Evolutionary conservation across 2,888 invertebrate species (phyloP).

Genomic region (Pristionchus fissidentatus): DNA sequence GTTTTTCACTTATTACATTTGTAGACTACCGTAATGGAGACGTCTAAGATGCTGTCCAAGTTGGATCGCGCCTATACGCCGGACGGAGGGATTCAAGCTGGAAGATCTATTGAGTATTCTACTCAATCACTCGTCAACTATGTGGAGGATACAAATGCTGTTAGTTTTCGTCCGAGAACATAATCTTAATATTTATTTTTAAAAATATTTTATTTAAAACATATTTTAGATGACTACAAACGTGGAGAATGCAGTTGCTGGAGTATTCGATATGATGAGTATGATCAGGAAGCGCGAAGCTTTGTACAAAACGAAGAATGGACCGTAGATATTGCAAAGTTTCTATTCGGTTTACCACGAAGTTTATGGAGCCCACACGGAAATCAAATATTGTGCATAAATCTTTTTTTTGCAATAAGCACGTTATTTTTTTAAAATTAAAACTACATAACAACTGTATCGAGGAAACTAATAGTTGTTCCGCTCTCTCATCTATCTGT

Average conservation of each 20-base stretch:
- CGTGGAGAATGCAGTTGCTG: neutral
- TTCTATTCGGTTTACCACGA: no score
- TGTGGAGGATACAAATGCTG: constrained; percentile 14
- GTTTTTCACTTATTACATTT: neutral
- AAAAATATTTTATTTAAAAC: no score
- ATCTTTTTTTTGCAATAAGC: no score
- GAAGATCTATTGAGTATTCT: neutral
- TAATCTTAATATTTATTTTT: no score
- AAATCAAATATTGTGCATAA: no score
- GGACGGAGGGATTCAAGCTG: neutral
- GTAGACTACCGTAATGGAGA: constrained; percentile 32
- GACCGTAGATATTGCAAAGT: no score
- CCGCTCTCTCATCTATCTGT: no score
- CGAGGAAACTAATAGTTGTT: no score
- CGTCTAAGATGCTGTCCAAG: constrained; percentile 30
- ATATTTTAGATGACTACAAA: constrained; percentile 22
- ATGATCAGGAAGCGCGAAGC: constrained; percentile 38
- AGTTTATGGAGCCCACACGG: no score
- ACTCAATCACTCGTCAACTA: neutral
- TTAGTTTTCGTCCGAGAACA: no score
- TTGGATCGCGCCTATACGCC: constrained; percentile 3
- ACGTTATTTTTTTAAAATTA: no score
- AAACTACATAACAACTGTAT: no score
- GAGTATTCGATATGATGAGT: constrained; percentile 40
- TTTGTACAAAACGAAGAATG: neutral